These are phyloP conservation scores for Cantharis rufa DNA, from an alignment of 2,888 invertebrate genomes.

Conservation along the genomic window DNA sequence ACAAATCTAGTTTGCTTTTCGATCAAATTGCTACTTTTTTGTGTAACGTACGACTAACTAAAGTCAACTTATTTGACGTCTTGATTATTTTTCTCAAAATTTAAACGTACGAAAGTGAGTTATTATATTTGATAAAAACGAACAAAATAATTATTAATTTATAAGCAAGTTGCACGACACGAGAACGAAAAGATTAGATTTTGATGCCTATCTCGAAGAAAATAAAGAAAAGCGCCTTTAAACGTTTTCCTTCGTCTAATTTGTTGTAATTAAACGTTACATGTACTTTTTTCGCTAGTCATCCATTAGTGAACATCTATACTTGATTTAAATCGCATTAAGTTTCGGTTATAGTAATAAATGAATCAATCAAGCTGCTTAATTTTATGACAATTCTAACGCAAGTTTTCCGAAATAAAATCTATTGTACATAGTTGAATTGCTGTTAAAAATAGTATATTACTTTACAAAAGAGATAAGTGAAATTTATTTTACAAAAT, in stretches of 20 bases:
- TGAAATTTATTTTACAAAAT: too few species aligned
- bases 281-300: background rate
- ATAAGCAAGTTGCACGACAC: background rate
- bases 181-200: background rate
- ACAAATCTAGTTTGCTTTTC: background rate
- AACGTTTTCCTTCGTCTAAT: background rate
- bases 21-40: background rate
- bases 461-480: too few species aligned
- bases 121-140: background rate
- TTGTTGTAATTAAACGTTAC: background rate
- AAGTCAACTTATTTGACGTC: background rate
- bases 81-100: background rate
- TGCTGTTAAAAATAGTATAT: too few species aligned
- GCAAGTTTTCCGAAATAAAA: too few species aligned
- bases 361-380: background rate
- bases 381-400: background rate
- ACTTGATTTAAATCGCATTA: background rate
- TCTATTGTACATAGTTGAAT: too few species aligned
- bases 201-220: background rate
- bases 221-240: background rate
- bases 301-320: background rate
- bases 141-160: background rate
- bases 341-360: background rate
- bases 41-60: background rate
- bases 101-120: background rate